Conservation (phyloP, 2,113 vertebrate genomes). For the Cariama cristata region DNA sequence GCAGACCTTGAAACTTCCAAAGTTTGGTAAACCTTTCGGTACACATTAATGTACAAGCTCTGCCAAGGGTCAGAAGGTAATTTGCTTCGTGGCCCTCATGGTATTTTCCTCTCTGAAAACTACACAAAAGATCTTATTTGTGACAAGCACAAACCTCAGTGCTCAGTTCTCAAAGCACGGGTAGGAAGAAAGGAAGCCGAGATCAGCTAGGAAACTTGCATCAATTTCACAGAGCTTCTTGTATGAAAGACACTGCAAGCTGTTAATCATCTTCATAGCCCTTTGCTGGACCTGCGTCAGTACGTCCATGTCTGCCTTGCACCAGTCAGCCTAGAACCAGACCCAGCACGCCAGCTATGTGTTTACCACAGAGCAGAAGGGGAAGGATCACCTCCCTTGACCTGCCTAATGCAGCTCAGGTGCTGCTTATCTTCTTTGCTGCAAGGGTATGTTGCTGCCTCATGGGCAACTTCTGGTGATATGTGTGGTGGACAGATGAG, state of each 20-base stretch:
- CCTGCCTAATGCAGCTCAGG: neutral
- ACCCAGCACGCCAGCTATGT: neutral
- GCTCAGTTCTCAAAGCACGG: neutral
- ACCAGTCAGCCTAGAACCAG: neutral
- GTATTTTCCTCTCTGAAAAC: neutral
- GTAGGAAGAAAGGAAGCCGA: neutral
- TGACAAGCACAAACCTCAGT: neutral
- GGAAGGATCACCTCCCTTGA: neutral
- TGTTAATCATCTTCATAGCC: neutral
- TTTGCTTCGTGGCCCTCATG: neutral
- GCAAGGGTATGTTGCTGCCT: neutral
- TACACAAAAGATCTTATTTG: neutral
- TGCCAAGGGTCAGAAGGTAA: neutral
- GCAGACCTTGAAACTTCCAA: neutral
- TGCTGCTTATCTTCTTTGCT: neutral
- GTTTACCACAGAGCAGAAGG: neutral
- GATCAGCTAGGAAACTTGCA: neutral
- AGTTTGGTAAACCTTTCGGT: neutral
- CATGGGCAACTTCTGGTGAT: neutral
- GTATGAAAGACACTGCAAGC: neutral
- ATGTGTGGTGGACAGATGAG: too few relatives aligned
- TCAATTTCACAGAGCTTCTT: neutral
- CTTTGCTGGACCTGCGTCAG: neutral
- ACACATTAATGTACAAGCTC: neutral
- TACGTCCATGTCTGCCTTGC: neutral